Conservation (phyloP, 92 coral and sea anemone genomes). For the Epizoanthus fatuus region DNA sequence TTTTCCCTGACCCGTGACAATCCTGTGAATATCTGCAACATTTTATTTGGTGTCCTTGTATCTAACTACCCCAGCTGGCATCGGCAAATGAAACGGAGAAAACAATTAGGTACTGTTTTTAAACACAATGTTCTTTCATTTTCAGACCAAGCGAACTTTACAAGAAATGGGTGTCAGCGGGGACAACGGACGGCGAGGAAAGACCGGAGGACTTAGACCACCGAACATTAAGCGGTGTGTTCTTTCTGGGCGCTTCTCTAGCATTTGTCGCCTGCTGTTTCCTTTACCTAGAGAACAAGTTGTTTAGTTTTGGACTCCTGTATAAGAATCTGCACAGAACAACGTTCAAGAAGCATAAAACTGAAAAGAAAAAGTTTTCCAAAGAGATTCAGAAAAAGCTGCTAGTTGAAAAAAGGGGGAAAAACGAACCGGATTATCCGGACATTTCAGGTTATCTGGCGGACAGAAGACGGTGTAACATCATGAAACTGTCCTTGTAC, state of each 20-base stretch:
- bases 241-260: conserved; percentile 82
- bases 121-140: background rate
- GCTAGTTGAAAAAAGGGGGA: conserved; percentile 49
- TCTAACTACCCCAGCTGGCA: too few relatives aligned
- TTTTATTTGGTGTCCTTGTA: too few relatives aligned
- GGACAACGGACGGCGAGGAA: conserved; percentile 70
- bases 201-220: conserved; percentile 67
- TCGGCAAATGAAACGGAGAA: too few relatives aligned
- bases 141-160: conserved; percentile 87
- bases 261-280: conserved; percentile 72
- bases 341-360: conserved; percentile 42
- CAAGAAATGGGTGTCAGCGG: conserved; percentile 94
- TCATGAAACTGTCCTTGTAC: conserved; percentile 70
- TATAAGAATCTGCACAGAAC: conserved; percentile 61
- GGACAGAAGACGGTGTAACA: conserved; percentile 56
- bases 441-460: conserved; percentile 84
- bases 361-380: conserved; percentile 67
- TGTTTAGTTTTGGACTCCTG: conserved; percentile 80
- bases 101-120: background rate
- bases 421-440: conserved; percentile 66
- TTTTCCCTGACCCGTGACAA: too few relatives aligned
- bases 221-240: conserved; percentile 83
- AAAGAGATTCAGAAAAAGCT: conserved; percentile 74
- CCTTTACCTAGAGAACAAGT: conserved; percentile 79
- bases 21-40: too few relatives aligned